Base-by-base conservation (phyloP, 2,113 vertebrate species). In the Colinus virginianus region DNA sequence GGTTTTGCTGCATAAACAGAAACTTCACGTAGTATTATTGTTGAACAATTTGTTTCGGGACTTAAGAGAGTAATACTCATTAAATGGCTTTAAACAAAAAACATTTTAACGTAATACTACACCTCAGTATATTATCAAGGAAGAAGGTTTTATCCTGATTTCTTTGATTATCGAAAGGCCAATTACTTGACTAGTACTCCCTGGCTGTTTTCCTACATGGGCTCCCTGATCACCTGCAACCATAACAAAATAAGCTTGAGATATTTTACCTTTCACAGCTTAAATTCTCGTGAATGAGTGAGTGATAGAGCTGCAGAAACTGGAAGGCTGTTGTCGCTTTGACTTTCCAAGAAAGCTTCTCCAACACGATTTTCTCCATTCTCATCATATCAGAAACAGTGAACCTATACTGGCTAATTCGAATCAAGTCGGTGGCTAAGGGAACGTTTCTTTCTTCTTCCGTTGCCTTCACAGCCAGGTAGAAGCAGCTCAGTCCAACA, bases 341-440 rank as follows among this genome's bases (percentile, higher is more conserved):
- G 74, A 99, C 97, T 96, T 99, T 99, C 98, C 99, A 99, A 87
- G 97, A 97, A 59, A 99, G 97, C 93, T 99, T 99, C 96, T 99
- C 98, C 96, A 99, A 80, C 66, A 99, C 75, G n/a, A 99, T 99
- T 98, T 98, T 99, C 96, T 99, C 99, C 99, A 99, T 99, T 91
- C 99, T 98, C 98, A 99, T 99, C 98, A 99, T 97, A 93, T 99
- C 99, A 9, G 98, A 99, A 93, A 99, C 98, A 0, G 98, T 99
- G 91, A 99, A 99, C 93, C 98, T 98, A 30, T 98, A 99, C 96
- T 99, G 99, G 94, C 98, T 99, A 95, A 99, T 99, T 84, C 99
- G 97, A 96, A 99, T 99, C 94, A 99, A 95, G 78, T 99, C 99
- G 22, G 95, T 98, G 84, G 98, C 98, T 78, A 98, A 78, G 34